Conservation (phyloP, 2,888 invertebrate species). For the Leucophenga montana region DNA sequence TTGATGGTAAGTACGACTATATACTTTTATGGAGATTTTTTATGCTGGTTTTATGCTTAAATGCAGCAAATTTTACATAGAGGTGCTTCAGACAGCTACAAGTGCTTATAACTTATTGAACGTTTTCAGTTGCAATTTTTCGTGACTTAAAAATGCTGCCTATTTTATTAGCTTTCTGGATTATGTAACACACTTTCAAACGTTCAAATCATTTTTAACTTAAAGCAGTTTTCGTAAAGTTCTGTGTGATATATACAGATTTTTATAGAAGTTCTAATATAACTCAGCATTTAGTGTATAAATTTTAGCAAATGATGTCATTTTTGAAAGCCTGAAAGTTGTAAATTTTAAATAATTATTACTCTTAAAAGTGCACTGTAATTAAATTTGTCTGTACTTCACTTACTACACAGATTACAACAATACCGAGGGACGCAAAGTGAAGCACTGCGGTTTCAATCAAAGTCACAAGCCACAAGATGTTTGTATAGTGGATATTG, state of each 20-base stretch:
- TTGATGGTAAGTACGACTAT: conserved; percentile 75
- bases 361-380: neutral
- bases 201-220: no score
- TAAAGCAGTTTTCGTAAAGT: no score
- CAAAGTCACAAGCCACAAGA: conserved; percentile 72
- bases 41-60: neutral
- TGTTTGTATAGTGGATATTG: conserved; percentile 75
- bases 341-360: neutral
- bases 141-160: no score
- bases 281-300: no score
- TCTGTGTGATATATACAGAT: no score
- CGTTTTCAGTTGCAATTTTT: neutral
- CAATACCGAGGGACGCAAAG: conserved; percentile 72
- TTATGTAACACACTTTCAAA: no score
- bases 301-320: no score
- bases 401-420: conserved; percentile 68
- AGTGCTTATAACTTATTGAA: neutral
- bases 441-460: conserved; percentile 76
- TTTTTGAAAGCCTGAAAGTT: no score
- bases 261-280: no score
- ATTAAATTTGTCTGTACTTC: neutral
- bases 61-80: neutral
- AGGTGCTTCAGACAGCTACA: neutral
- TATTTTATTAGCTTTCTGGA: no score
- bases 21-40: neutral